Evolutionary conservation across 2,888 invertebrate genomes (phyloP).

Genomic region (Drosophila atripex): DNA sequence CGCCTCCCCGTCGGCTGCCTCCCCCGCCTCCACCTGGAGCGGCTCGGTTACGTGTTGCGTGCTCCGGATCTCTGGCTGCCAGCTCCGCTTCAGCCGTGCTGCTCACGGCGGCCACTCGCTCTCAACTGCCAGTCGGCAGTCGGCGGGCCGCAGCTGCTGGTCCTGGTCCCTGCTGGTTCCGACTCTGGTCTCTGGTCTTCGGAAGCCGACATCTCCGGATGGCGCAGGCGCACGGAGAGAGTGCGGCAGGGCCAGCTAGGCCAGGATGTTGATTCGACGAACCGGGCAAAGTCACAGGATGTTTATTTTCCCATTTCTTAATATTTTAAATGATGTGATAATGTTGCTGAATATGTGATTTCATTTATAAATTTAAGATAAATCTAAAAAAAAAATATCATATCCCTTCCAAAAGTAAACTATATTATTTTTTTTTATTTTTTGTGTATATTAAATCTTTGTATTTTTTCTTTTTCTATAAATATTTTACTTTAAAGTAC

Average conservation of each 20-base stretch:
- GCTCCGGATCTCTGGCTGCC: conserved; percentile 30
- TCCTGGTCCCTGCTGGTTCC: conserved; percentile 39
- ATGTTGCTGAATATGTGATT: too few species aligned
- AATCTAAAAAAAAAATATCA: too few species aligned
- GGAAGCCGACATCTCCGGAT: conserved; percentile 28
- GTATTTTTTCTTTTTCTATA: conserved; percentile 77
- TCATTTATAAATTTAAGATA: too few species aligned
- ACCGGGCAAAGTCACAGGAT: conserved; percentile 33
- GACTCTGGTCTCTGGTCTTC: conserved; percentile 29
- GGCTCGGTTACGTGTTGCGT: conserved; percentile 51
- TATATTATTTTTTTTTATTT: conserved; percentile 47
- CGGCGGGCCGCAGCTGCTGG: conserved; percentile 31
- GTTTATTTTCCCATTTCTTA: conserved; percentile 11
- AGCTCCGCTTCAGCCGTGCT: conserved; percentile 56
- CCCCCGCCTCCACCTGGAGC: conserved; percentile 31
- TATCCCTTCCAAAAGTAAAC: neutral
- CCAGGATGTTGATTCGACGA: conserved; percentile 6
- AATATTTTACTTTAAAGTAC: conserved; percentile 81
- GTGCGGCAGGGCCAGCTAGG: neutral
- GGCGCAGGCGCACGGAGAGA: conserved; percentile 56
- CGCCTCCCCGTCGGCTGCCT: conserved; percentile 15
- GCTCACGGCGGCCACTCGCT: conserved; percentile 65
- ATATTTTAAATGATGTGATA: neutral
- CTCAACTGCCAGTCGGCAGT: conserved; percentile 58
- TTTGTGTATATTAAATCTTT: conserved; percentile 78